A percentile compares a stretch with the other conserved stretches of the same genome.
phyloP scores from a whole-genome alignment of 2,888 invertebrate genomes.

The Mallateleia sp. region DNA sequence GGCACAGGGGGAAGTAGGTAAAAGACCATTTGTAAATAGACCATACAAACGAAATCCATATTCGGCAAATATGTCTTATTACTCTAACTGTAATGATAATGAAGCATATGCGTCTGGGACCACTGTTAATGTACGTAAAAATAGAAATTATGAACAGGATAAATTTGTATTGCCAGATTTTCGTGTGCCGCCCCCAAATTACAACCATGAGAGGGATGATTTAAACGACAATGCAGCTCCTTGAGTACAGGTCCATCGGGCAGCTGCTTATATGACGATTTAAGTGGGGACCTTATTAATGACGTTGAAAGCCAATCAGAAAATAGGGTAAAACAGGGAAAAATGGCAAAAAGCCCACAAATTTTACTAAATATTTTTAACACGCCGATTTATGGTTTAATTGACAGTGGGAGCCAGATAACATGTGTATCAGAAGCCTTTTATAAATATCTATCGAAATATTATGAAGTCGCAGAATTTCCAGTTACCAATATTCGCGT shows the following conservation, averaged over 20 bases:
- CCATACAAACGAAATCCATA: too few relatives aligned
- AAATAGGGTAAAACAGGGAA: not conserved
- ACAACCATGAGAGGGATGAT: too few relatives aligned
- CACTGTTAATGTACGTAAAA: too few relatives aligned
- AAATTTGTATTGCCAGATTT: too few relatives aligned
- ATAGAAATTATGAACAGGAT: too few relatives aligned
- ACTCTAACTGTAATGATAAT: too few relatives aligned
- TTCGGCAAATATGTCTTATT: too few relatives aligned
- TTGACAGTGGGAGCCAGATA: constrained; percentile 18
- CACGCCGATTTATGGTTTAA: constrained; percentile 24
- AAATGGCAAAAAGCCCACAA: constrained; percentile 10
- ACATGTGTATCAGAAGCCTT: constrained; percentile 15
- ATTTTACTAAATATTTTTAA: not conserved
- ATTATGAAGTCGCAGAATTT: constrained; percentile 11
- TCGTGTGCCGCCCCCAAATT: too few relatives aligned
- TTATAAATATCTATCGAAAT: constrained; percentile 26
- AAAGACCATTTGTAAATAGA: too few relatives aligned
- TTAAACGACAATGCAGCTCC: constrained; percentile 35
- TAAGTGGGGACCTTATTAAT: constrained; percentile 16
- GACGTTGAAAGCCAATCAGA: constrained; percentile 1
- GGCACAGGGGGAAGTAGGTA: too few relatives aligned
- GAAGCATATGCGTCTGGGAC: too few relatives aligned
- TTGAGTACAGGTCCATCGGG: not conserved
- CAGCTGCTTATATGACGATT: not conserved
- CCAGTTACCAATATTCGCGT: constrained; percentile 19